Evolutionary conservation across 1,140 invertebrate species (phyloP).

Genomic region (Teleopsis dalmanni): DNA sequence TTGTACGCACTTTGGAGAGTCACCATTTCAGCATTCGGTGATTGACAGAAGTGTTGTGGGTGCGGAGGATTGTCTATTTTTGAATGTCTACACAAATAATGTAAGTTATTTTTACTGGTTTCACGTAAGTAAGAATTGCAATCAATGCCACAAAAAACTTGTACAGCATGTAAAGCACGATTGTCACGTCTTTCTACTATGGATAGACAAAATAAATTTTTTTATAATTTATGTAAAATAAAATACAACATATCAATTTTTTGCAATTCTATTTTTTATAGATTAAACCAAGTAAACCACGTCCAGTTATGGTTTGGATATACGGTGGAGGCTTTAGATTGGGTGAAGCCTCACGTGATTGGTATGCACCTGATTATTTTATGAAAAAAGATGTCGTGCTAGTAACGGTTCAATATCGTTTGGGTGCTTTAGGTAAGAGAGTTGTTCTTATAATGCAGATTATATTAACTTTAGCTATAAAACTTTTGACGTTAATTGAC

Average conservation of each 20-base stretch:
- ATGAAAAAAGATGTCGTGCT: constrained; percentile 46
- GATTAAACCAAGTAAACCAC: constrained; percentile 14
- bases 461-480: too few species aligned
- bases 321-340: constrained; percentile 50
- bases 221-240: background rate
- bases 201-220: background rate
- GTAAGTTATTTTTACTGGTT: too few species aligned
- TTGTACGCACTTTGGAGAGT: constrained; percentile 26
- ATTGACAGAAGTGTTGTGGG: constrained; percentile 22
- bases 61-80: constrained; percentile 65
- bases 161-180: background rate
- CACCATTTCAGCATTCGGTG: constrained; percentile 1
- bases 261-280: background rate
- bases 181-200: background rate
- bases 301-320: constrained; percentile 53
- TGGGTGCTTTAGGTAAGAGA: constrained; percentile 42
- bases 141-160: background rate
- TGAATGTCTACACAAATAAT: constrained; percentile 62
- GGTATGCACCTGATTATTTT: constrained; percentile 40
- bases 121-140: background rate
- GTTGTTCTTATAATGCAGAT: background rate
- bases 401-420: constrained; percentile 50
- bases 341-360: constrained; percentile 23
- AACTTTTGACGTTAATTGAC: too few species aligned
- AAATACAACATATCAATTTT: background rate